Conservation (phyloP, 2,888 invertebrate genomes). For the Eupithecia subfuscata region DNA sequence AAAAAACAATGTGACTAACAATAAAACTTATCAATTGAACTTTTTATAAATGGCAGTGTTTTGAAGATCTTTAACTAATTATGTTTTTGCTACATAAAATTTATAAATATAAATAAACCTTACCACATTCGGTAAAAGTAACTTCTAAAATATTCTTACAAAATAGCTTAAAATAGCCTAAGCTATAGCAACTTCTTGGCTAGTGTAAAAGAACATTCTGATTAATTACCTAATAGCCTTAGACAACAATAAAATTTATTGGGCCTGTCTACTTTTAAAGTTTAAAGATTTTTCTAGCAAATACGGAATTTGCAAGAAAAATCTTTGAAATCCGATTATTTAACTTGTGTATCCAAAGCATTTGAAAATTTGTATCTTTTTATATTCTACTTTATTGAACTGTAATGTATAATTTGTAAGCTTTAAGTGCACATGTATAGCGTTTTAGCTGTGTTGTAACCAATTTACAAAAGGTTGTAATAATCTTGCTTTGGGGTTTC, state of each 20-base stretch:
- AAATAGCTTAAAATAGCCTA: not conserved
- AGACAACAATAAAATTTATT: not conserved
- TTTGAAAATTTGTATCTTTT: not conserved
- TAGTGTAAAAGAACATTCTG: not conserved
- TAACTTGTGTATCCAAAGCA: not conserved
- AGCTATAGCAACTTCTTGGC: slow-evolving; percentile 26
- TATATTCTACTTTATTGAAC: not conserved
- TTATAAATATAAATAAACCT: slow-evolving; percentile 29
- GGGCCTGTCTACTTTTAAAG: not conserved
- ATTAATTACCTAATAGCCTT: slow-evolving; percentile 1
- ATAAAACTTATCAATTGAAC: slow-evolving; percentile 22
- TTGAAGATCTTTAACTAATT: slow-evolving; percentile 17
- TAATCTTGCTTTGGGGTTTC: not conserved
- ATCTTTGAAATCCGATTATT: not conserved
- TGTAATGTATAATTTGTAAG: not conserved
- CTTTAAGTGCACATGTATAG: not conserved
- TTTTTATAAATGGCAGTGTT: slow-evolving; percentile 44
- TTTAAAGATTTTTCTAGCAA: too few relatives aligned
- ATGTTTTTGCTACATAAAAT: slow-evolving; percentile 10
- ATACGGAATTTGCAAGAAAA: not conserved
- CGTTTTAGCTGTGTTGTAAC: not conserved
- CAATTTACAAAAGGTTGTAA: not conserved
- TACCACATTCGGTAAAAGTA: slow-evolving; percentile 7
- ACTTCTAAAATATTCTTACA: not conserved
- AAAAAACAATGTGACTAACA: slow-evolving; percentile 29